Percentiles rank a stretch among this genome's conserved stretches.
These are phyloP conservation scores for Stegodyphus mimosarum DNA, from an alignment of 1,140 invertebrate species.

Conservation along the genomic window DNA sequence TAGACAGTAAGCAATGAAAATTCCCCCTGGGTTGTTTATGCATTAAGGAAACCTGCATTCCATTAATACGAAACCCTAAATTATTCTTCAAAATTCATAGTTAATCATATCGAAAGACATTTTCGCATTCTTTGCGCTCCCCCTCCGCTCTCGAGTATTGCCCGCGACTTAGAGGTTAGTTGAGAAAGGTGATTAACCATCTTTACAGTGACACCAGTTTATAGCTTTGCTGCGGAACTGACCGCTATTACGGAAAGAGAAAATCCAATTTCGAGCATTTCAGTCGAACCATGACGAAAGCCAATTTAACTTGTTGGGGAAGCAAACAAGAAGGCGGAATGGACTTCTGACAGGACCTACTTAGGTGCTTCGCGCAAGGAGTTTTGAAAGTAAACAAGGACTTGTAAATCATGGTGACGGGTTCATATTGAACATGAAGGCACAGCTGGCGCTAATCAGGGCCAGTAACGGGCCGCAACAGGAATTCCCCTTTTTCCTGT, in stretches of 20 bases:
- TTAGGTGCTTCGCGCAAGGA: background rate
- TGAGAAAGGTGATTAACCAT: too few species aligned
- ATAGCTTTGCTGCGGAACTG: background rate
- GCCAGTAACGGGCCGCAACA: conserved; percentile 18
- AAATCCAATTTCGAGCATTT: conserved; percentile 19
- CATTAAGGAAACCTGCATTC: too few species aligned
- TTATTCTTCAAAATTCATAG: too few species aligned
- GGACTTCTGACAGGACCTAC: conserved; percentile 15
- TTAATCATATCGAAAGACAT: too few species aligned
- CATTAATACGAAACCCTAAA: too few species aligned
- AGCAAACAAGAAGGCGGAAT: background rate
- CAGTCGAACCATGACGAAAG: conserved; percentile 16
- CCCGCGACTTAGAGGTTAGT: too few species aligned
- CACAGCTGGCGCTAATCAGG: conserved; percentile 46
- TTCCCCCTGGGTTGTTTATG: too few species aligned
- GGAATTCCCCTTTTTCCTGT: background rate
- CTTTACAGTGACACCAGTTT: background rate
- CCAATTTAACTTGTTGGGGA: conserved; percentile 10
- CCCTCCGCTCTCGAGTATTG: too few species aligned
- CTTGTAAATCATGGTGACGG: conserved; percentile 32
- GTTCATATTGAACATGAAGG: conserved; percentile 23
- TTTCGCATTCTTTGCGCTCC: too few species aligned
- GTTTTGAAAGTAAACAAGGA: conserved; percentile 17
- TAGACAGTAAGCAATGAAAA: too few species aligned
- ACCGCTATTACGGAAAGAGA: background rate